Percentiles rank a stretch among this genome's conserved stretches.
Evolutionary conservation across 2,888 invertebrate species (phyloP).

Genomic region (Aspidiotus destructor): DNA sequence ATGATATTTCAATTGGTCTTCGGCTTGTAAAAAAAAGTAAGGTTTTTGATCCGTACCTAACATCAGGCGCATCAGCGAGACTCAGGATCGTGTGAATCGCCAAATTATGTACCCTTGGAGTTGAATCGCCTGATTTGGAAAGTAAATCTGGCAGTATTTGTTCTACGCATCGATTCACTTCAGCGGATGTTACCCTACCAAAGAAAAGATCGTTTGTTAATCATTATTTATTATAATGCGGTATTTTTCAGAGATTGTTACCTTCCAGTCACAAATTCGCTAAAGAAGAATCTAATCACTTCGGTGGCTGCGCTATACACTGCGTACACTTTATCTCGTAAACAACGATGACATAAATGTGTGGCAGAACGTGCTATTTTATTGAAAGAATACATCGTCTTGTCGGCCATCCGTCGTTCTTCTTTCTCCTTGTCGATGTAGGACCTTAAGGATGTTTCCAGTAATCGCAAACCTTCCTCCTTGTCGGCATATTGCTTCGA

Average conservation of each 20-base stretch:
- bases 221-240: conserved; percentile 23
- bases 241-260: conserved; percentile 40
- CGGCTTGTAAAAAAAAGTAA: background rate
- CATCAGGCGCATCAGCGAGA: conserved; percentile 71
- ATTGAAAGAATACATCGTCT: conserved; percentile 52
- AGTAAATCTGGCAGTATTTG: conserved; percentile 71
- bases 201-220: background rate
- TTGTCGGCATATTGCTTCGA: conserved; percentile 83
- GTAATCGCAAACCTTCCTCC: conserved; percentile 69
- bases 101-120: conserved; percentile 73
- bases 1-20: background rate
- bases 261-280: conserved; percentile 74
- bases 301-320: conserved; percentile 78
- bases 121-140: conserved; percentile 78
- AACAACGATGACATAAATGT: conserved; percentile 63
- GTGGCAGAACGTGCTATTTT: conserved; percentile 76
- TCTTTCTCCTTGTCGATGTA: conserved; percentile 33
- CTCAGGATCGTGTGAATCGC: conserved; percentile 79
- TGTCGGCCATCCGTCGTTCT: conserved; percentile 34
- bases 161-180: conserved; percentile 72
- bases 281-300: conserved; percentile 66
- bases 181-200: conserved; percentile 65
- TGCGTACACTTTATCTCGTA: conserved; percentile 80
- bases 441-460: conserved; percentile 50
- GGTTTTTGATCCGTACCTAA: conserved; percentile 47